These are phyloP conservation scores for Stenurella melanura DNA, from an alignment of 2,888 invertebrate genomes.

Conservation along the genomic window DNA sequence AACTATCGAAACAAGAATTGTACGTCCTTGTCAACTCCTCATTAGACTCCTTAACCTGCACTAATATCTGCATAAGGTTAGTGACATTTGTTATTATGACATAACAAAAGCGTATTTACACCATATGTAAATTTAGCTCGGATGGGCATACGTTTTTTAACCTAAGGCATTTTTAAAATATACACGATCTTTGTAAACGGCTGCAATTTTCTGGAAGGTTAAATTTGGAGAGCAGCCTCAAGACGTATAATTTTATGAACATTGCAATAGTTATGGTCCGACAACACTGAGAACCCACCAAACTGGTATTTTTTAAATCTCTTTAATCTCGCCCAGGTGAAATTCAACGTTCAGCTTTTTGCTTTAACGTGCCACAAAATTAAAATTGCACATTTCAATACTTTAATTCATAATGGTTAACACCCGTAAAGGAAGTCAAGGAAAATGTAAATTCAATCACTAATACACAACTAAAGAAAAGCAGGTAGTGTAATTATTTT, in stretches of 20 bases:
- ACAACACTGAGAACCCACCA: conserved; percentile 13
- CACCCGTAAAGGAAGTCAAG: neutral
- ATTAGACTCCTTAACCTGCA: no score
- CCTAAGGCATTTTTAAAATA: neutral
- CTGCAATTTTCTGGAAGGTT: neutral
- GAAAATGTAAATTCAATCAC: neutral
- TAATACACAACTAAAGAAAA: neutral
- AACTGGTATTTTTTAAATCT: conserved; percentile 28
- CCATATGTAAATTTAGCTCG: neutral
- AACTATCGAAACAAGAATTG: no score
- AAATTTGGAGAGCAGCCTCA: conserved; percentile 5
- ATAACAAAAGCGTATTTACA: neutral
- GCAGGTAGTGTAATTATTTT: neutral
- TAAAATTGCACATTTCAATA: neutral
- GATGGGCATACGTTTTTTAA: neutral
- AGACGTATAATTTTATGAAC: conserved; percentile 10
- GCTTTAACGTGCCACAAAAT: neutral
- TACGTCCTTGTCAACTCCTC: no score
- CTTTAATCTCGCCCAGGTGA: neutral
- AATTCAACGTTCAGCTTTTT: conserved; percentile 5
- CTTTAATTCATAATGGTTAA: neutral
- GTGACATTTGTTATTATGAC: neutral
- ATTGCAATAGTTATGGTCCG: conserved; percentile 8
- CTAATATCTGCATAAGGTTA: no score
- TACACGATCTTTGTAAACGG: neutral